phyloP scores from a whole-genome alignment of 2,797 vertebrate genomes.

The Silurus aristotelis region DNA sequence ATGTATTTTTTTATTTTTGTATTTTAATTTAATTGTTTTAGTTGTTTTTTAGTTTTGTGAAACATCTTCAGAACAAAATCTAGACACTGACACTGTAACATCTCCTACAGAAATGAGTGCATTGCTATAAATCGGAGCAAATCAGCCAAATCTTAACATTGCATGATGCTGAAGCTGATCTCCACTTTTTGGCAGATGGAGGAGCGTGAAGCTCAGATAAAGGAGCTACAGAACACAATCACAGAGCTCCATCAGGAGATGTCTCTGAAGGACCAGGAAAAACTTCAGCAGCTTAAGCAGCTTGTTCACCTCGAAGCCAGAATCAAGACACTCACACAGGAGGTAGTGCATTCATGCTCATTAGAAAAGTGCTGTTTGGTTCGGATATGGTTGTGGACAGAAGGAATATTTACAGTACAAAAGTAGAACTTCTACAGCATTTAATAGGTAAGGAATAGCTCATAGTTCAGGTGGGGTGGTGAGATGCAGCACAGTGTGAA shows the following conservation, averaged over 20 bases:
- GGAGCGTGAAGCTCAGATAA: conserved; percentile 62
- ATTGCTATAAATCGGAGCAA: neutral
- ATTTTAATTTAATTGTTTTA: neutral
- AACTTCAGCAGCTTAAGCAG: conserved; percentile 58
- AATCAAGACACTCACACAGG: conserved; percentile 58
- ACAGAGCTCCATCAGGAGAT: conserved; percentile 62
- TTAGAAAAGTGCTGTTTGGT: neutral
- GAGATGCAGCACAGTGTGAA: too few species aligned
- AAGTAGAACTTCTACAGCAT: too few species aligned
- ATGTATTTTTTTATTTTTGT: too few species aligned
- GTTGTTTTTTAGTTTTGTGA: neutral
- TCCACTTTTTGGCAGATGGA: conserved; percentile 55
- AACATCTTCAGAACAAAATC: neutral
- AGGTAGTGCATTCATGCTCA: conserved; percentile 31
- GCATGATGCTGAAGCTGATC: neutral
- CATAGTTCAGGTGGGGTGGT: too few species aligned
- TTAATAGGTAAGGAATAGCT: too few species aligned
- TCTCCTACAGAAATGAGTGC: neutral
- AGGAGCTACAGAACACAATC: conserved; percentile 61
- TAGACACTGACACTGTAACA: neutral
- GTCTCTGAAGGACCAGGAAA: conserved; percentile 62
- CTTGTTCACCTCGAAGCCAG: conserved; percentile 58
- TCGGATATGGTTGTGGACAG: neutral
- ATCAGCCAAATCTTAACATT: neutral
- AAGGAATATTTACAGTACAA: neutral